Base-by-base conservation (phyloP, 1,140 invertebrate species). In the Acromyrmex echinatior region DNA sequence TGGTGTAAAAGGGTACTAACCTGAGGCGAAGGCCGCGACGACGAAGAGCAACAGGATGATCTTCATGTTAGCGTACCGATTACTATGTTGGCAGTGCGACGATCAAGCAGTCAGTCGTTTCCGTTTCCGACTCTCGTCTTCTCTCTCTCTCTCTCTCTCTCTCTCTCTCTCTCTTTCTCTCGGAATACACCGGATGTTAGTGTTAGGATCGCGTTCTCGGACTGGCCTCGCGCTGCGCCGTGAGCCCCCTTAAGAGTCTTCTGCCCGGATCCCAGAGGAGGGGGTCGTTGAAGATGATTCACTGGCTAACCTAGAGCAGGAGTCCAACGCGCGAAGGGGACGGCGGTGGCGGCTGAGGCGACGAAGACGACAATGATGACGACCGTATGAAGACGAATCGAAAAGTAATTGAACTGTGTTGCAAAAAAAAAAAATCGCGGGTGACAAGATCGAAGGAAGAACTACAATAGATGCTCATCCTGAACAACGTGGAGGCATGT, bases 221-320 rank as follows among this genome's bases (percentile, higher is more conserved):
- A 95, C 95, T 95, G 94, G 94, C 93, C 91, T 94, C 92, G 93
- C 94, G 92, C 89, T 91, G 93, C 93, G 91, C 92, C 90, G 94
- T 91, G 92, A 91, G 93, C 92, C 93, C 94, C 93, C 94, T 95
- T 95, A 95, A 95, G 94, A 95, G 93, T 95, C 93, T 92, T 95
- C 94, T 93, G 94, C 90, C 87, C 87, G 92, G 93, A 91, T 92
- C 92, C 89, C 90, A 86, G 93, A 94, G 94, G 93, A 91, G 93
- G 94, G 94, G 93, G 89, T 92, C 86, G 92, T 92, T 92, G 93
- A 94, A 94, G 94, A 94, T 94, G 94, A 95, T 94, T 95, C 94
- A 95, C 93, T 89, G 91, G 91, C 91, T 92, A 93, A 90, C 91
- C 89, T 93, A 93, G 92, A 93, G 92, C 82, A 91, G 74, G 25